phyloP scores from a whole-genome alignment of 1,140 invertebrate genomes.

The Euwallacea fornicatus region DNA sequence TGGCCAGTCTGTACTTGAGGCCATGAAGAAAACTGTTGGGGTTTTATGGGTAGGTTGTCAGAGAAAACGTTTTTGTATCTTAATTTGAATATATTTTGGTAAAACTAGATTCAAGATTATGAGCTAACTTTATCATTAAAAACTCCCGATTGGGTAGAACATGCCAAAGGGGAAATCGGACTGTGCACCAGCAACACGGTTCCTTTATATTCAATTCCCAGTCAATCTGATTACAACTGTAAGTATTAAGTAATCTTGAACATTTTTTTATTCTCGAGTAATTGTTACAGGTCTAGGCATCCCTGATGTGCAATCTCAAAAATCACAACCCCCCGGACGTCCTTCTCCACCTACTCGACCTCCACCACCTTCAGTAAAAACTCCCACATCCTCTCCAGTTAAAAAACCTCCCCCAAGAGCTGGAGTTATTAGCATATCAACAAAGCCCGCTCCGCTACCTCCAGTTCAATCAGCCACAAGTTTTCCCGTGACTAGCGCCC shows the following conservation, averaged over 20 bases:
- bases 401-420: constrained; percentile 53
- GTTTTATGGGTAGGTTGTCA: constrained; percentile 27
- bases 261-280: neutral
- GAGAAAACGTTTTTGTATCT: neutral
- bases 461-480: constrained; percentile 48
- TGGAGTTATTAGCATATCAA: constrained; percentile 50
- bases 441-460: constrained; percentile 51
- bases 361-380: constrained; percentile 50
- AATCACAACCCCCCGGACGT: constrained; percentile 48
- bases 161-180: constrained; percentile 79
- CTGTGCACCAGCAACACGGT: constrained; percentile 82
- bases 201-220: constrained; percentile 62
- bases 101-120: constrained; percentile 66
- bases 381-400: constrained; percentile 52
- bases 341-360: constrained; percentile 47
- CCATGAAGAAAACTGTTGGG: constrained; percentile 56
- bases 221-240: constrained; percentile 51
- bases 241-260: constrained; percentile 35
- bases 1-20: constrained; percentile 78
- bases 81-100: neutral
- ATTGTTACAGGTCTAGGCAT: constrained; percentile 48
- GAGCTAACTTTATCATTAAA: constrained; percentile 75
- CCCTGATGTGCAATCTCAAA: constrained; percentile 43
- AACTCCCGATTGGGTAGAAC: constrained; percentile 79
- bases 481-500: constrained; percentile 39